Conservation (phyloP, 1,140 invertebrate species). For the Trypoxylus dichotomus region DNA sequence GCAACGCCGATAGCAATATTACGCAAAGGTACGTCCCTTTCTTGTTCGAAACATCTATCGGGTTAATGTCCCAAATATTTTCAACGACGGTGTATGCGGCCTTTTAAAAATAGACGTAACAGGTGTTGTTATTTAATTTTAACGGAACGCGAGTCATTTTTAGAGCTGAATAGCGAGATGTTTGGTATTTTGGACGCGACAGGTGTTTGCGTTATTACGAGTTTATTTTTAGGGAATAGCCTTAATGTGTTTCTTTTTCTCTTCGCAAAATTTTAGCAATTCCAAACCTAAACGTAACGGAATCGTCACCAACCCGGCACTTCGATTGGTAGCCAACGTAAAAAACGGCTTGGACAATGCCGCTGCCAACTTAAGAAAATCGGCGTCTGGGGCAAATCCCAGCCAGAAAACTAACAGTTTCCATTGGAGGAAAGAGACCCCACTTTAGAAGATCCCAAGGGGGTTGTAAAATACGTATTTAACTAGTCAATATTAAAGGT, state of each 20-base stretch:
- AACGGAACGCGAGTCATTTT: background rate
- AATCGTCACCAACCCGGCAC: constrained; percentile 88
- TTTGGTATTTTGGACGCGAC: too few species aligned
- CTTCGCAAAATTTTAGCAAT: constrained; percentile 49
- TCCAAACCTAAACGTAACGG: constrained; percentile 80
- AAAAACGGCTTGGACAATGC: constrained; percentile 69
- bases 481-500: constrained; percentile 51
- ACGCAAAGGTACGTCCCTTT: constrained; percentile 48
- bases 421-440: constrained; percentile 75
- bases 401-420: constrained; percentile 66
- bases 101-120: too few species aligned
- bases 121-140: background rate
- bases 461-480: constrained; percentile 33
- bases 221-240: too few species aligned
- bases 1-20: constrained; percentile 47
- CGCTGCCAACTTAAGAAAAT: constrained; percentile 56
- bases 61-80: too few species aligned
- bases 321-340: constrained; percentile 71
- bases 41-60: too few species aligned
- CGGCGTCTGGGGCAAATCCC: constrained; percentile 55
- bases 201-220: too few species aligned
- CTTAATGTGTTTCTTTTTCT: constrained; percentile 6
- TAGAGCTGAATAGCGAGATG: too few species aligned
- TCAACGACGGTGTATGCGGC: too few species aligned
- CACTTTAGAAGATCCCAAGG: constrained; percentile 53